Conservation (phyloP, 1,140 invertebrate species). For the Drosophila virilis region DNA sequence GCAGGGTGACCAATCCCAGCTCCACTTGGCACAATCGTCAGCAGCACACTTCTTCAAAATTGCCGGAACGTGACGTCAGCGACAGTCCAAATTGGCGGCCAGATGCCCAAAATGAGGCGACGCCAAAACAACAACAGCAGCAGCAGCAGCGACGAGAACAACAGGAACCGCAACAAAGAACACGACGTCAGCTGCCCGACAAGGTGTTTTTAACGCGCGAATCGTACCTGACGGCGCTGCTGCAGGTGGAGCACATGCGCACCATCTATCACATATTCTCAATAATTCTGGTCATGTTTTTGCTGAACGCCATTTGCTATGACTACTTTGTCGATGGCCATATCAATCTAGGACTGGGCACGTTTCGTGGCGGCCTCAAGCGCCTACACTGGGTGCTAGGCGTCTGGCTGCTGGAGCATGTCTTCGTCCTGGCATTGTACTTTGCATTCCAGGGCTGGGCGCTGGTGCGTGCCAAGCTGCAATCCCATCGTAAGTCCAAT, state of each 20-base stretch:
- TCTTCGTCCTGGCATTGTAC: slow-evolving; percentile 85
- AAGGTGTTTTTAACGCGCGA: slow-evolving; percentile 89
- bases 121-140: slow-evolving; percentile 25
- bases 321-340: slow-evolving; percentile 90
- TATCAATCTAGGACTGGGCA: slow-evolving; percentile 85
- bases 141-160: slow-evolving; percentile 31
- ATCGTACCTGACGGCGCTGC: slow-evolving; percentile 91
- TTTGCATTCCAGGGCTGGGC: slow-evolving; percentile 84
- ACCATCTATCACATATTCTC: slow-evolving; percentile 94
- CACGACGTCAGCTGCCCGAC: slow-evolving; percentile 84
- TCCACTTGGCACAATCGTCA: slow-evolving; percentile 74
- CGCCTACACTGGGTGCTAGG: slow-evolving; percentile 84
- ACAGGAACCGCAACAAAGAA: neutral
- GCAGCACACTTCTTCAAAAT: neutral
- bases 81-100: slow-evolving; percentile 37
- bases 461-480: slow-evolving; percentile 61
- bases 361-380: slow-evolving; percentile 85
- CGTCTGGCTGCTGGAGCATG: slow-evolving; percentile 85
- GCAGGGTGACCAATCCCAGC: slow-evolving; percentile 10
- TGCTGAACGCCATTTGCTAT: slow-evolving; percentile 89
- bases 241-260: slow-evolving; percentile 91
- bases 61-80: slow-evolving; percentile 33
- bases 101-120: slow-evolving; percentile 43
- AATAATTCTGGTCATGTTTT: slow-evolving; percentile 90
- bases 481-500: slow-evolving; percentile 55